Evolutionary conservation across 2,113 vertebrate species (phyloP).

Genomic region (Microtus ochrogaster): DNA sequence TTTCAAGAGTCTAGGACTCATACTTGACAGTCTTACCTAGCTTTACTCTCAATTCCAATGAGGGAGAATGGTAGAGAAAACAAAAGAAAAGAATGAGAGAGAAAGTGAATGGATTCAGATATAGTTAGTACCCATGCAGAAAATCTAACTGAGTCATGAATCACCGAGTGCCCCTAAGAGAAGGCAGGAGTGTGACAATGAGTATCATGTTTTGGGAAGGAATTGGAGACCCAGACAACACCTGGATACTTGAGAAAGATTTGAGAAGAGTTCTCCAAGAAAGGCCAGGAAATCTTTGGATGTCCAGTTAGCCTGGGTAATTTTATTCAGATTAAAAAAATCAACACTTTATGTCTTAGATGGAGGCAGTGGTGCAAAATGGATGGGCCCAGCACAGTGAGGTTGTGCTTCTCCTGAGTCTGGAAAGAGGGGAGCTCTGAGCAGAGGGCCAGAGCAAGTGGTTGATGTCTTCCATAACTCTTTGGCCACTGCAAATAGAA

Average conservation of each 20-base stretch:
- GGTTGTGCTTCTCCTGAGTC: neutral
- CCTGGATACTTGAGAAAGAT: neutral
- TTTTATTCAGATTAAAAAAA: neutral
- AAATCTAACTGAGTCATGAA: neutral
- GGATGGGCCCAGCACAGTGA: neutral
- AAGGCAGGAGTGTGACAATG: neutral
- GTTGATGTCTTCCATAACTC: neutral
- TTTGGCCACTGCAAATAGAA: too few species aligned
- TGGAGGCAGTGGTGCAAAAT: neutral
- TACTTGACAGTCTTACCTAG: neutral
- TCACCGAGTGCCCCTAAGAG: neutral
- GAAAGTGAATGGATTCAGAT: neutral
- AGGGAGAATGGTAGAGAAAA: neutral
- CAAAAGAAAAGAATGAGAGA: slow-evolving; percentile 4
- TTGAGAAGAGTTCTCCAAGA: neutral
- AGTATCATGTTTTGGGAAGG: neutral
- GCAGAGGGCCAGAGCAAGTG: too few species aligned
- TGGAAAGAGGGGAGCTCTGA: neutral
- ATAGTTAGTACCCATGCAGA: neutral
- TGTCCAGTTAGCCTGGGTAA: neutral
- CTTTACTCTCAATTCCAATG: slow-evolving; percentile 7
- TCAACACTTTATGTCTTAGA: neutral
- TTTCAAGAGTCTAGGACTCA: neutral
- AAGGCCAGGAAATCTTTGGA: neutral
- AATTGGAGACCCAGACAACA: neutral